Evolutionary conservation across 2,888 invertebrate genomes (phyloP).

Genomic region (Cryptus viduatorius): DNA sequence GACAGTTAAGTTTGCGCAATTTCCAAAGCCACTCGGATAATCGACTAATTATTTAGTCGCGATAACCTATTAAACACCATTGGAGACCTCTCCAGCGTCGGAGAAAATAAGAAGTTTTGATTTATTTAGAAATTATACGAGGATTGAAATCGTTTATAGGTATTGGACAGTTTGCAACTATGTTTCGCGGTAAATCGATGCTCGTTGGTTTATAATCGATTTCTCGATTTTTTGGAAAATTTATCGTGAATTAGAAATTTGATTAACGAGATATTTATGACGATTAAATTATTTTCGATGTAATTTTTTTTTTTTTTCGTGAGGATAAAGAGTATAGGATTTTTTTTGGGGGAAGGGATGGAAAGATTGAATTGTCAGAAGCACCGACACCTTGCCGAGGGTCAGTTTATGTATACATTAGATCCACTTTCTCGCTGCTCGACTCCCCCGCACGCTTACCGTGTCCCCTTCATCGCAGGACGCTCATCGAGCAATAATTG

Average conservation of each 20-base stretch:
- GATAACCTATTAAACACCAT: not conserved
- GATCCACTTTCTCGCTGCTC: slow-evolving; percentile 54
- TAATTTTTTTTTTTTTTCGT: not conserved
- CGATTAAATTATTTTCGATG: not conserved
- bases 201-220: too few relatives aligned
- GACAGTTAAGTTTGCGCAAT: slow-evolving; percentile 40
- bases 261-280: too few relatives aligned
- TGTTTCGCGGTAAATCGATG: too few relatives aligned
- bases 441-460: slow-evolving; percentile 39
- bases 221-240: too few relatives aligned
- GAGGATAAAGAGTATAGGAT: not conserved
- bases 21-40: not conserved
- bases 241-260: too few relatives aligned
- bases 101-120: not conserved
- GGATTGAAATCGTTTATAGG: not conserved
- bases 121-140: not conserved
- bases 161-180: too few relatives aligned
- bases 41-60: not conserved
- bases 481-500: slow-evolving; percentile 73
- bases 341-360: not conserved
- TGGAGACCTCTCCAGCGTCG: too few relatives aligned
- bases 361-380: slow-evolving; percentile 59
- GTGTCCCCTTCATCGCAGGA: slow-evolving; percentile 54
- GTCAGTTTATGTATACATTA: slow-evolving; percentile 52
- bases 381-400: slow-evolving; percentile 32